Base-by-base conservation (phyloP, 1,140 invertebrate genomes). In the Cydia fagiglandana region DNA sequence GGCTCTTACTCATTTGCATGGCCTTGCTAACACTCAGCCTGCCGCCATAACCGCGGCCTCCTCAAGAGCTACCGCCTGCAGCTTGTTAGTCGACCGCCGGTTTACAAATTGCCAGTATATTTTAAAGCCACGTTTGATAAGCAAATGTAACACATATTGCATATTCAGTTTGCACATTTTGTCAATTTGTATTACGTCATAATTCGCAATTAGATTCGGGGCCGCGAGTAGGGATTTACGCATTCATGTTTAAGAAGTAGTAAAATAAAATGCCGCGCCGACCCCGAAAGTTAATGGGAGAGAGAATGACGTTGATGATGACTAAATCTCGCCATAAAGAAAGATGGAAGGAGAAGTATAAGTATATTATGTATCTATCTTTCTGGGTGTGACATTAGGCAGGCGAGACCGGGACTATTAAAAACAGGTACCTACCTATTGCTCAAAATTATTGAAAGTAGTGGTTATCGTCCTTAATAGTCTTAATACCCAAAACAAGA, bases 1-100 rank as follows among this genome's bases (percentile, higher is more conserved):
- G 84, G 75, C 41, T 13, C 53, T 76, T 73, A 77, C 80, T 81
- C 75, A 73, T 79, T 79, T 79, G 53, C 75, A 41, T 73, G 73
- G 70, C 68, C 74, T 75, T 77, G 12, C 47, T 47, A 64, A 73
- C 64, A 70, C 77, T 76, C 66, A 77, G 64, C 73, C 79, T 75
- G 53, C 76, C 50, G 73, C 73, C 64, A n/a, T 68, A 68, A 68
- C 64, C 30, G 30, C 64, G n/a, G 30, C 66, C n/a, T 70, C 12
- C 64, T 68, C 15, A 30, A 70, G 38, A 70, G 17, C 13, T 38
- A 34, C 38, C 28, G 28, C 12, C 13, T 34, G 24, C n/a, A 45
- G 66, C 66, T 70, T 70, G 66, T 70, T 70, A 70, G 66, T 70
- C 34, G 64, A 34, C 24, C 15, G 64, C 28, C 24, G 64, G 30